Evolutionary conservation across 2,113 vertebrate species (phyloP).

Genomic region (Thamnaconus septentrionalis): DNA sequence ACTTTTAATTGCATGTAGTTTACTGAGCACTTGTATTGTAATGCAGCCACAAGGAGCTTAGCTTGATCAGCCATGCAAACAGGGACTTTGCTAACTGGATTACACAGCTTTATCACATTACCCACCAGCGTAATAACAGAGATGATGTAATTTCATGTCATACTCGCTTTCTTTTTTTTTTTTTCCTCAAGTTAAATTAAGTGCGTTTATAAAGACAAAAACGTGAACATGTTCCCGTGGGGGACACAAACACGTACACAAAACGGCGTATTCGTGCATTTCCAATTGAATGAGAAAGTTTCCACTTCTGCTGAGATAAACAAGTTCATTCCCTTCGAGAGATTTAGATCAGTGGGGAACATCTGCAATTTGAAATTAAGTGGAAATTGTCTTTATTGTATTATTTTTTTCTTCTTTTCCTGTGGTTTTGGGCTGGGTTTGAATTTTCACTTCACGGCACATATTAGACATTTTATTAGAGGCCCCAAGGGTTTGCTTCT

Average conservation of each 20-base stretch:
- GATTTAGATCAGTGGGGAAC: constrained; percentile 18
- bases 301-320: constrained; percentile 27
- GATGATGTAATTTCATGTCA: constrained; percentile 63
- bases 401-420: background rate
- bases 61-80: constrained; percentile 56
- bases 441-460: constrained; percentile 46
- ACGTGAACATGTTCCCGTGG: constrained; percentile 14
- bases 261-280: constrained; percentile 23
- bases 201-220: constrained; percentile 41
- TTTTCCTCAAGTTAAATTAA: constrained; percentile 37
- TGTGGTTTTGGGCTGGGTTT: constrained; percentile 22
- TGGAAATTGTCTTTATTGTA: constrained; percentile 11
- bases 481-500: constrained; percentile 44
- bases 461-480: constrained; percentile 44
- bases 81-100: constrained; percentile 59
- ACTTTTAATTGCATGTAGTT: constrained; percentile 29
- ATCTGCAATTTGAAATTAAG: constrained; percentile 31
- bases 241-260: constrained; percentile 27
- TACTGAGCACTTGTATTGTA: constrained; percentile 33
- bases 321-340: constrained; percentile 9
- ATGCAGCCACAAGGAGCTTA: constrained; percentile 43
- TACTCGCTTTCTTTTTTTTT: constrained; percentile 31
- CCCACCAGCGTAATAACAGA: constrained; percentile 49
- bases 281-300: constrained; percentile 19
- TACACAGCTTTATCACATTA: constrained; percentile 52